A percentile compares a stretch with the other conserved stretches of the same genome.
Conservation (phyloP, 2,113 vertebrate genomes). For the Zapus hudsonius region DNA sequence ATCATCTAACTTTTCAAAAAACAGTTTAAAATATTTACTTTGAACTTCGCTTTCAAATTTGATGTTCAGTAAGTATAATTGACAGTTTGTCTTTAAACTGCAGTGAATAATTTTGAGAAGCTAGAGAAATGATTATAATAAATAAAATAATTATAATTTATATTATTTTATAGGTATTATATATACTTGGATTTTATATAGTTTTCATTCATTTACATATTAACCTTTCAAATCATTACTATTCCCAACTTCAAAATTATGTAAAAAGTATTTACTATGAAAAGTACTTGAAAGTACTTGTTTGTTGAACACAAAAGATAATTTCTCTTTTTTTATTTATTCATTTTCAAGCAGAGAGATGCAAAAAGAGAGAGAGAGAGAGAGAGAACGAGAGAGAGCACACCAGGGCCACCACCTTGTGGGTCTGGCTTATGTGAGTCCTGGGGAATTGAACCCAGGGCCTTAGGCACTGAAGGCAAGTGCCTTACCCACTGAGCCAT, state of each 20-base stretch:
- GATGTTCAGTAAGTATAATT: not conserved
- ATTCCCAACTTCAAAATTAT: not conserved
- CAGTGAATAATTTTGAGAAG: not conserved
- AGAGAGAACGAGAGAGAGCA: no score
- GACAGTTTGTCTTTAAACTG: not conserved
- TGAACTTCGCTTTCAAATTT: conserved; percentile 10
- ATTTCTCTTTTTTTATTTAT: not conserved
- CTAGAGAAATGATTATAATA: conserved; percentile 1
- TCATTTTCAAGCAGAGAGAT: no score
- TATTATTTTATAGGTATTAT: not conserved
- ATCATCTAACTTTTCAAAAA: not conserved
- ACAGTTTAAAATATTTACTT: not conserved
- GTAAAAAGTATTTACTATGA: not conserved
- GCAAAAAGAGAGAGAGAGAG: no score
- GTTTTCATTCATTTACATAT: not conserved
- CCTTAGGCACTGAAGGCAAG: no score
- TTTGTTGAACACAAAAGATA: not conserved
- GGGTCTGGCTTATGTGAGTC: no score
- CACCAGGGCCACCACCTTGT: no score
- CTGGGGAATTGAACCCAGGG: no score
- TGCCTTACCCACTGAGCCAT: no score
- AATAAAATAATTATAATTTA: not conserved
- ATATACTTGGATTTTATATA: not conserved
- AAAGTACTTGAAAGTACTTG: no score
- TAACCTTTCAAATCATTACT: not conserved